phyloP scores from a whole-genome alignment of 2,113 vertebrate genomes.

The Stomatorhinus ivindoensis region DNA sequence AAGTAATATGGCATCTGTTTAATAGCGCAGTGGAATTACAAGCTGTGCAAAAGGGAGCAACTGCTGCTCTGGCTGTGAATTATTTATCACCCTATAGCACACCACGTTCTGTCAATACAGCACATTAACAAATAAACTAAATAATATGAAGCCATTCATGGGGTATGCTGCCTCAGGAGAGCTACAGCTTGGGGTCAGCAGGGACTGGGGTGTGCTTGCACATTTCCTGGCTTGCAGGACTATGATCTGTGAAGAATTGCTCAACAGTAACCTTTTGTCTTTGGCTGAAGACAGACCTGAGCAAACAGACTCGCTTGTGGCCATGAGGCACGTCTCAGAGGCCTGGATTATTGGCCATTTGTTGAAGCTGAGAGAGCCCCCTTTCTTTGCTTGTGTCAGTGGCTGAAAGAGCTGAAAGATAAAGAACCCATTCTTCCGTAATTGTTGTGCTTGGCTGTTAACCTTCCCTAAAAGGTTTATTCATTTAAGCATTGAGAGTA shows the following conservation, averaged over 20 bases:
- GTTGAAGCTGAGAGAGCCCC: not conserved
- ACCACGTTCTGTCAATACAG: conserved; percentile 36
- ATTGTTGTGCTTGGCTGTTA: not conserved
- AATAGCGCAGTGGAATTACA: not conserved
- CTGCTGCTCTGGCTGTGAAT: conserved; percentile 41
- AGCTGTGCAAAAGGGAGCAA: conserved; percentile 32
- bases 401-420: not conserved
- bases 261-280: not conserved
- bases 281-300: not conserved
- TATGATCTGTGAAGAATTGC: not conserved
- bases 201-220: not conserved
- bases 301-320: not conserved
- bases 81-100: conserved; percentile 30
- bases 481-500: not conserved
- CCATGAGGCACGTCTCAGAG: not conserved
- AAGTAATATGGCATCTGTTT: not conserved
- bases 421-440: not conserved
- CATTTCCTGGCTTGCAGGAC: not conserved
- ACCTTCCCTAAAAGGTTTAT: not conserved
- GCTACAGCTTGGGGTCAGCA: not conserved
- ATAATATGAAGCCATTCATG: conserved; percentile 33
- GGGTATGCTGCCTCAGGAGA: not conserved
- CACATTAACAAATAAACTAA: conserved; percentile 35
- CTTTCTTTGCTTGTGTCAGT: not conserved
- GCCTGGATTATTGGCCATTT: not conserved